phyloP scores from a whole-genome alignment of 35 echinoderm and acorn worm genomes.

The Apostichopus parvimensis region DNA sequence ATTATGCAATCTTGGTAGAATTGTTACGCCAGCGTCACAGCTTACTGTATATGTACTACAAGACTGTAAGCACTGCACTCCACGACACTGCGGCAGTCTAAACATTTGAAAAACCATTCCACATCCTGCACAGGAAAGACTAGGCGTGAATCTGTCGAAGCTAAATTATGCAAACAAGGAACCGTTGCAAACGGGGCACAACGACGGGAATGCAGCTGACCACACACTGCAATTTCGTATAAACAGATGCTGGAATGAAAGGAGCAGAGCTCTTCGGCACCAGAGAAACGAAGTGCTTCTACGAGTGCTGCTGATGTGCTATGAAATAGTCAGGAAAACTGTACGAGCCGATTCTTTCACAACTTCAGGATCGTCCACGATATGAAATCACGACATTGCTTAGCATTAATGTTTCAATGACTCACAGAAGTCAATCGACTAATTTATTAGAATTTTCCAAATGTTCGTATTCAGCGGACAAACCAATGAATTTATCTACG shows the following conservation, averaged over 20 bases:
- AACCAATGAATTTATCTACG: no score
- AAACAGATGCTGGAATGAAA: neutral
- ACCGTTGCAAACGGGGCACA: conserved; percentile 19
- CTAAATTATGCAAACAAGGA: conserved; percentile 49
- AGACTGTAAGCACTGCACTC: no score
- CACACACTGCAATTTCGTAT: neutral
- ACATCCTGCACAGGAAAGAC: conserved; percentile 19
- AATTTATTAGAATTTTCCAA: no score
- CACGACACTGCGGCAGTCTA: neutral
- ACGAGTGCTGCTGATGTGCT: no score
- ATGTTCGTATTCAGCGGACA: no score
- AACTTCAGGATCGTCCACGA: neutral
- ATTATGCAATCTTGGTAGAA: neutral
- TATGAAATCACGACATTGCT: no score
- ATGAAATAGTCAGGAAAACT: neutral
- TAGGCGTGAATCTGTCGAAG: conserved; percentile 15
- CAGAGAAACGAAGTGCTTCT: neutral
- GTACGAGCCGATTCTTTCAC: neutral
- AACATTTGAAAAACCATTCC: neutral
- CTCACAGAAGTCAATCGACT: no score
- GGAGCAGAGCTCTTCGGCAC: neutral
- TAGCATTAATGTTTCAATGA: no score
- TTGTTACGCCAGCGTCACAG: neutral
- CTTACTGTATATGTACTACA: neutral
- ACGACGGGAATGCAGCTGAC: neutral